Evolutionary conservation across 2,113 vertebrate genomes (phyloP).

Genomic region (Limanda limanda): DNA sequence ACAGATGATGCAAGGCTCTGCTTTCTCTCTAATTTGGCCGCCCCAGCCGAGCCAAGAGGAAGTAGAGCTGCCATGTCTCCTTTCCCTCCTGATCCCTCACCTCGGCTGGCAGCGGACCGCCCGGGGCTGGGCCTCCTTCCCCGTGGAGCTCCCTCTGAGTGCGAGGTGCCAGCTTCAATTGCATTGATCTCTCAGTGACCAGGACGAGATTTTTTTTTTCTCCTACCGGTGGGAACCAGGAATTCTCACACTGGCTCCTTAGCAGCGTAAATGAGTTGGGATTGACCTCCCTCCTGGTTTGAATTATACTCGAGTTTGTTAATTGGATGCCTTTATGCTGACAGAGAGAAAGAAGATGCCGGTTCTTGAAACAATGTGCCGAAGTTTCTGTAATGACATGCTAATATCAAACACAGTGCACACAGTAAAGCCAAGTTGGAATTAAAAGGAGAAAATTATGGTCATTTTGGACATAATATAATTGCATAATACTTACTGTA

Average conservation of each 20-base stretch:
- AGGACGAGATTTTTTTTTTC: neutral
- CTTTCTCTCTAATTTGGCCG: constrained; percentile 85
- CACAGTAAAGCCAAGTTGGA: neutral
- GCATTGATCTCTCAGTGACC: constrained; percentile 81
- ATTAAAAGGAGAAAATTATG: neutral
- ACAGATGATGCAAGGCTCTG: constrained; percentile 48
- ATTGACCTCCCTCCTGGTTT: constrained; percentile 72
- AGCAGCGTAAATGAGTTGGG: constrained; percentile 70
- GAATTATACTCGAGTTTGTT: constrained; percentile 83
- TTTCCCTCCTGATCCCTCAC: constrained; percentile 90
- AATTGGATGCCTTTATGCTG: constrained; percentile 75
- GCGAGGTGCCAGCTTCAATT: constrained; percentile 90
- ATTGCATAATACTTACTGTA: too few species aligned
- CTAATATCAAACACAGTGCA: neutral
- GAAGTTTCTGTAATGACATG: neutral
- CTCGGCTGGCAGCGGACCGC: constrained; percentile 77
- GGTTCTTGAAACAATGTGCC: neutral
- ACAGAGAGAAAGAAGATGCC: constrained; percentile 1
- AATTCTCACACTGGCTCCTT: constrained; percentile 38
- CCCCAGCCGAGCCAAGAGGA: constrained; percentile 86
- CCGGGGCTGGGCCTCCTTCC: constrained; percentile 74
- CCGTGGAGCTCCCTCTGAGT: constrained; percentile 77
- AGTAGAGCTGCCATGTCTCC: constrained; percentile 89
- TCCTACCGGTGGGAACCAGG: neutral
- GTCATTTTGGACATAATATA: too few species aligned